A percentile compares a stretch with the other conserved stretches of the same genome.
phyloP scores from a whole-genome alignment of 2,113 vertebrate genomes.

The Meleagris gallopavo region DNA sequence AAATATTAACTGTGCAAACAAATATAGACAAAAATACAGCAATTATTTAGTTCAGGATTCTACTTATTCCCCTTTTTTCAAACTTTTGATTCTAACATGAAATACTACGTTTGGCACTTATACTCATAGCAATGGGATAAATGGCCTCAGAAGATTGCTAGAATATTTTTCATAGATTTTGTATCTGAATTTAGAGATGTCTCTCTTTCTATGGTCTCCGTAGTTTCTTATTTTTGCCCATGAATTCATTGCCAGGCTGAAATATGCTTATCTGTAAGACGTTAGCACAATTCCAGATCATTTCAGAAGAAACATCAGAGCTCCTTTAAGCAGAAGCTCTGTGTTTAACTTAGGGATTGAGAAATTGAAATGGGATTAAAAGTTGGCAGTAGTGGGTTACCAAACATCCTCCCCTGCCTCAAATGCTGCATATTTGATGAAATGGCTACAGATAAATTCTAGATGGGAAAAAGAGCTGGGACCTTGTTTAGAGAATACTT shows the following conservation, averaged over 20 bases:
- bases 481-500: neutral
- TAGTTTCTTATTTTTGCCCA: neutral
- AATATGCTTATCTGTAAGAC: conserved; percentile 32
- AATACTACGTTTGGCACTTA: neutral
- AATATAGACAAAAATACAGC: neutral
- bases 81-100: neutral
- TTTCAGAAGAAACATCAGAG: conserved; percentile 1
- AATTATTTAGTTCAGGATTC: neutral
- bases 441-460: neutral
- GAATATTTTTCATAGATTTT: neutral
- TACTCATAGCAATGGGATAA: neutral
- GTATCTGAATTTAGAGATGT: conserved; percentile 30
- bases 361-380: neutral
- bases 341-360: neutral
- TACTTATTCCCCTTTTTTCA: neutral
- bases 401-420: accelerated
- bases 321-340: neutral
- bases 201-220: neutral
- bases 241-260: conserved; percentile 25
- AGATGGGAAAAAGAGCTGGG: neutral
- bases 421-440: neutral
- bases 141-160: neutral
- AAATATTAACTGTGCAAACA: neutral
- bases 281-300: conserved; percentile 29
- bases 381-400: neutral